phyloP scores from a whole-genome alignment of 2,888 invertebrate genomes.

The Odontocolon sp. region DNA sequence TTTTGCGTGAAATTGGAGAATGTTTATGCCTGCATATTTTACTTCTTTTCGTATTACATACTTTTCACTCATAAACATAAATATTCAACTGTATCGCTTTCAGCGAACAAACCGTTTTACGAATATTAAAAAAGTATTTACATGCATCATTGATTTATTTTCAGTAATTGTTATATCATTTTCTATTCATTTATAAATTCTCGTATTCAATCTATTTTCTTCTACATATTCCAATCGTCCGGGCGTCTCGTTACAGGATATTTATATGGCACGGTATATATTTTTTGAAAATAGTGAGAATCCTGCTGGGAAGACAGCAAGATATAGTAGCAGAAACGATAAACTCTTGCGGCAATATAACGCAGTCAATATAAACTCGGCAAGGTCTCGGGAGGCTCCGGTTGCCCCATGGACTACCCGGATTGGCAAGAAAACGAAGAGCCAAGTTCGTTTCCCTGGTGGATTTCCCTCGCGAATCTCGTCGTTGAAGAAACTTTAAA shows the following conservation, averaged over 20 bases:
- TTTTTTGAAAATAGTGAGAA: slow-evolving; percentile 33
- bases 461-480: slow-evolving; percentile 62
- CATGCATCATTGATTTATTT: too few relatives aligned
- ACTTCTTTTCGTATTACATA: too few relatives aligned
- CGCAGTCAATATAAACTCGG: slow-evolving; percentile 50
- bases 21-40: too few relatives aligned
- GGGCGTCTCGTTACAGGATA: background rate
- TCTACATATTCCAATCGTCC: too few relatives aligned
- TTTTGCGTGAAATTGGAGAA: too few relatives aligned
- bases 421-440: slow-evolving; percentile 59
- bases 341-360: slow-evolving; percentile 45
- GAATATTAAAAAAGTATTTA: too few relatives aligned
- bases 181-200: too few relatives aligned
- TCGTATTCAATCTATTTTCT: too few relatives aligned
- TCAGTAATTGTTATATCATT: too few relatives aligned
- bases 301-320: slow-evolving; percentile 38
- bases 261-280: background rate
- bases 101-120: too few relatives aligned
- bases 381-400: slow-evolving; percentile 48
- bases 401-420: slow-evolving; percentile 48
- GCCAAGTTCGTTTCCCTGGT: slow-evolving; percentile 65
- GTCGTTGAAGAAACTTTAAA: slow-evolving; percentile 69
- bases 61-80: too few relatives aligned
- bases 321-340: slow-evolving; percentile 50
- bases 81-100: too few relatives aligned